These are phyloP conservation scores for Rhyacichthys aspro DNA, from an alignment of 2,797 vertebrate species.

Conservation along the genomic window DNA sequence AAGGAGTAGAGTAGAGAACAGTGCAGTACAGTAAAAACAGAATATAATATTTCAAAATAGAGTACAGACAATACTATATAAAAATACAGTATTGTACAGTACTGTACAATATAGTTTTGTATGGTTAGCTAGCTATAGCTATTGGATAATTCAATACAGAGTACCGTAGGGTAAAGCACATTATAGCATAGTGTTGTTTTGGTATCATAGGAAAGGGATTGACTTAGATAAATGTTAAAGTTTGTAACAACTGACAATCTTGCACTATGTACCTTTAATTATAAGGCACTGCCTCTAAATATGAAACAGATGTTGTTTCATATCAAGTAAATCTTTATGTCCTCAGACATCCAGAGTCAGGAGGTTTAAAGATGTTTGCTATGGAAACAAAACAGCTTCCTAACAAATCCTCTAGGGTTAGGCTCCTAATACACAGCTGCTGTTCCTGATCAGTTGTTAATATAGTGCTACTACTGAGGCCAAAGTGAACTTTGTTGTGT, in stretches of 20 bases:
- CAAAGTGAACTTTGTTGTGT: slow-evolving; percentile 59
- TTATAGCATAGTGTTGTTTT: too few relatives aligned
- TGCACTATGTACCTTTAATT: slow-evolving; percentile 49
- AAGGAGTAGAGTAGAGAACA: too few relatives aligned
- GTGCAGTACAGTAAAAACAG: too few relatives aligned
- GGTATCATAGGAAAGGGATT: neutral
- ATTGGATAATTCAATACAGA: too few relatives aligned
- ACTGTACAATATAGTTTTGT: too few relatives aligned
- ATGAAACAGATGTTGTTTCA: slow-evolving; percentile 63
- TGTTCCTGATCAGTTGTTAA: slow-evolving; percentile 63
- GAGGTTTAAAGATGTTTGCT: slow-evolving; percentile 54
- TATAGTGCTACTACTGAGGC: slow-evolving; percentile 57
- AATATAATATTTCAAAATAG: too few relatives aligned
- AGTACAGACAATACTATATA: too few relatives aligned
- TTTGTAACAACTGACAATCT: slow-evolving; percentile 28
- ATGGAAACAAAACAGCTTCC: slow-evolving; percentile 59
- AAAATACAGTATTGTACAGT: too few relatives aligned
- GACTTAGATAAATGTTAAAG: neutral
- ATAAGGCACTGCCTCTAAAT: slow-evolving; percentile 53
- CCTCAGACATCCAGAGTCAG: slow-evolving; percentile 51
- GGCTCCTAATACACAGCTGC: slow-evolving; percentile 47
- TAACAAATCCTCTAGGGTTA: slow-evolving; percentile 50
- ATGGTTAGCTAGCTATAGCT: too few relatives aligned
- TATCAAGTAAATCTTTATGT: slow-evolving; percentile 53
- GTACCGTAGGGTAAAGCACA: too few relatives aligned